Percentiles rank a stretch among this genome's conserved stretches.
Evolutionary conservation across 2,797 vertebrate genomes (phyloP).

Genomic region (Gila robusta): DNA sequence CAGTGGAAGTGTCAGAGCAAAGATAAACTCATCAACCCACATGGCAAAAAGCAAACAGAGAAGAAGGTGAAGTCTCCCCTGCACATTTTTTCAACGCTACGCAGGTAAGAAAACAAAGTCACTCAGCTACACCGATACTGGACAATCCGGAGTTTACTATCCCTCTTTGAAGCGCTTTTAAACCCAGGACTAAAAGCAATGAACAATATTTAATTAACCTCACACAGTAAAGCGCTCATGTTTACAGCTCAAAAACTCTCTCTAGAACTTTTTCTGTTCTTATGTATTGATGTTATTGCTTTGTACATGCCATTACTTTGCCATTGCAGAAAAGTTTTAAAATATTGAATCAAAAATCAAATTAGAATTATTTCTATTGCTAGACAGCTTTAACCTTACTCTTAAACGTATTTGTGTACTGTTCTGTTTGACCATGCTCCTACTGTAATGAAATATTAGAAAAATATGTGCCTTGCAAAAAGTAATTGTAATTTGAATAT

Average conservation of each 20-base stretch:
- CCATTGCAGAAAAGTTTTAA: not conserved
- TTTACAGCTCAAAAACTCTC: not conserved
- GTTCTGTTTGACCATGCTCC: not conserved
- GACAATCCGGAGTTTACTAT: not conserved
- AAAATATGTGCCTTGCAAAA: not conserved
- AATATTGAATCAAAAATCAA: not conserved
- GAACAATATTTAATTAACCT: not conserved
- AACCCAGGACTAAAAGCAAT: not conserved
- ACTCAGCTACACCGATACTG: not conserved
- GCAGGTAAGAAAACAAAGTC: constrained; percentile 77
- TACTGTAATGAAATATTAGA: not conserved
- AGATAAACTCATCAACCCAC: constrained; percentile 85
- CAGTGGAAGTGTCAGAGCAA: constrained; percentile 89
- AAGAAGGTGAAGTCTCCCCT: constrained; percentile 91
- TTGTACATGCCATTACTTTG: not conserved
- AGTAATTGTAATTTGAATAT: not conserved
- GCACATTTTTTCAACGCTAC: constrained; percentile 90
- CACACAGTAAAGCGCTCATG: not conserved
- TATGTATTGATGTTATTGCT: not conserved
- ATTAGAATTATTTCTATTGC: not conserved
- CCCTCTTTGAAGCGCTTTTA: not conserved
- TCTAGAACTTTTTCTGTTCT: not conserved
- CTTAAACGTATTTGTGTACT: not conserved
- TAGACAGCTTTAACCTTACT: not conserved
- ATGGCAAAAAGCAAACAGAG: constrained; percentile 86